These are phyloP conservation scores for Aegotheles bennettii DNA, from an alignment of 2,113 vertebrate genomes.

Conservation along the genomic window DNA sequence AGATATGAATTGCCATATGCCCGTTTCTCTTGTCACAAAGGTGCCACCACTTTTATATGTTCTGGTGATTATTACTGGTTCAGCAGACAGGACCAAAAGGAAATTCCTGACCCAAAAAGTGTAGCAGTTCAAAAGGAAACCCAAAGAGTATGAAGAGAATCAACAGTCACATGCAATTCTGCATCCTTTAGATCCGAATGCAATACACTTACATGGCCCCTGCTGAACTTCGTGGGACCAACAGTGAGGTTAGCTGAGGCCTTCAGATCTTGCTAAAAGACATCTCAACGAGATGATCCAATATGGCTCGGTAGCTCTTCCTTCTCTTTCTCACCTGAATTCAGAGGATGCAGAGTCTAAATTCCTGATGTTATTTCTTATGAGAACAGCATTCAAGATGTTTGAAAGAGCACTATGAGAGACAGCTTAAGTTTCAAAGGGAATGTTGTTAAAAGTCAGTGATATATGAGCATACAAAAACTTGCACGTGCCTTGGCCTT, in stretches of 20 bases:
- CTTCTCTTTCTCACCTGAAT: constrained; percentile 71
- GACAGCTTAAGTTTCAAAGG: neutral
- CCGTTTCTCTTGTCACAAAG: neutral
- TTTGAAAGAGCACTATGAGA: constrained; percentile 9
- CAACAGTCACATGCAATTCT: constrained; percentile 61
- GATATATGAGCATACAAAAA: neutral
- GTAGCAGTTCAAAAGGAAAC: constrained; percentile 29
- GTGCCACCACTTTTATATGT: neutral
- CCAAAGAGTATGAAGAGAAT: neutral
- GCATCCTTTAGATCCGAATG: constrained; percentile 61
- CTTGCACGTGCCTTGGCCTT: neutral
- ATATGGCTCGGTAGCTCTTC: constrained; percentile 64
- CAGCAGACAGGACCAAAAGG: neutral
- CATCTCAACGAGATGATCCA: constrained; percentile 69
- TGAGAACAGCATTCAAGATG: constrained; percentile 32
- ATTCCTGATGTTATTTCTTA: constrained; percentile 50
- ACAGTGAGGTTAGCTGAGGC: constrained; percentile 71
- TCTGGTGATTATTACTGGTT: neutral
- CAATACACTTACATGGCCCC: constrained; percentile 70
- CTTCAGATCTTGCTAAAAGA: constrained; percentile 65
- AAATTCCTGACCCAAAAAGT: neutral
- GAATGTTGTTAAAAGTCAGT: neutral
- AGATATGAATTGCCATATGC: neutral
- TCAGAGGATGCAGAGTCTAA: constrained; percentile 69
- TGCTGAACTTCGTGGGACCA: constrained; percentile 69